A percentile compares a stretch with the other conserved stretches of the same genome.
Conservation (phyloP, 2,888 invertebrate genomes). For the Subacronicta megacephala region DNA sequence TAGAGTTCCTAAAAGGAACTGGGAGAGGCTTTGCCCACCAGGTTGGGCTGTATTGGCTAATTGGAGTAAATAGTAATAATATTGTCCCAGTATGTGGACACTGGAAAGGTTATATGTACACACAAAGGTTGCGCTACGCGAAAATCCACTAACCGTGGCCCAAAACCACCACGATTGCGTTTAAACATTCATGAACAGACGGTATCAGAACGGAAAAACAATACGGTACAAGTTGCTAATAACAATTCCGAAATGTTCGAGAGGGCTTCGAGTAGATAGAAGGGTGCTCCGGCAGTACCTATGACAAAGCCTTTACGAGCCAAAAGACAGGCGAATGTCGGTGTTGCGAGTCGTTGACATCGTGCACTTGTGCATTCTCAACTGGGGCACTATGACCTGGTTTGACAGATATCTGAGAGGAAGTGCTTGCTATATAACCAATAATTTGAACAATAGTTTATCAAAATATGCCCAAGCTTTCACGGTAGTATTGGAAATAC, state of each 20-base stretch:
- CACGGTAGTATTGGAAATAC: not conserved
- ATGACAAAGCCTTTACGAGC: conserved; percentile 43
- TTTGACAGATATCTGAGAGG: conserved; percentile 40
- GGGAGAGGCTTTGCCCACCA: too few species aligned
- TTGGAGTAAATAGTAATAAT: too few species aligned
- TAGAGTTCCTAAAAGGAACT: too few species aligned
- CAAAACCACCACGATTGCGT: too few species aligned
- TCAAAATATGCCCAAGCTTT: not conserved
- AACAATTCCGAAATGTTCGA: conserved; percentile 48
- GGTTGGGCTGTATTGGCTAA: too few species aligned
- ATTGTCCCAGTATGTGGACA: too few species aligned
- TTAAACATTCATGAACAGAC: not conserved
- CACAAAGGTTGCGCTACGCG: too few species aligned
- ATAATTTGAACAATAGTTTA: not conserved
- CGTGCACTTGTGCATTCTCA: conserved; percentile 38
- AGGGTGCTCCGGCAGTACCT: conserved; percentile 22
- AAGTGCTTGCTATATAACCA: conserved; percentile 32
- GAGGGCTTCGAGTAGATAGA: conserved; percentile 41
- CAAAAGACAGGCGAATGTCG: conserved; percentile 46
- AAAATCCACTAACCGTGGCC: too few species aligned
- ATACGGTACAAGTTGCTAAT: conserved; percentile 37
- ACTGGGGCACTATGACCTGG: conserved; percentile 30
- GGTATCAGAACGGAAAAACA: conserved; percentile 20
- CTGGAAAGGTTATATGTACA: too few species aligned
- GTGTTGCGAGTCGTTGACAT: conserved; percentile 47